Conservation (phyloP, 2,888 invertebrate species). For the Anthophora plumipes region DNA sequence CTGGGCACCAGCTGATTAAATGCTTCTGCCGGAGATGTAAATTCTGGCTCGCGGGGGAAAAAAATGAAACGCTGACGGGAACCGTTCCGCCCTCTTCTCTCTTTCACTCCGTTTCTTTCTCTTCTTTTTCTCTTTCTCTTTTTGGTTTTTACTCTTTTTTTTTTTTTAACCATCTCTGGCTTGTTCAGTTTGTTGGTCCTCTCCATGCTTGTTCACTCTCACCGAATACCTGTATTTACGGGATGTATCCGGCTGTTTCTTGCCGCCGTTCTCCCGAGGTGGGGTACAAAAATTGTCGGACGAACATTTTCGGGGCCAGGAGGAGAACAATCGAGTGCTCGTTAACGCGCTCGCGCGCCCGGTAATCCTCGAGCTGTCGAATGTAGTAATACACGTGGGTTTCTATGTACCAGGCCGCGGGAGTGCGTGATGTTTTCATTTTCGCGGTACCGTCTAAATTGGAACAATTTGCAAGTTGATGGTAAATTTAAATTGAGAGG, state of each 20-base stretch:
- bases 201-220: neutral
- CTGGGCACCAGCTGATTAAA: constrained; percentile 71
- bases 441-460: constrained; percentile 39
- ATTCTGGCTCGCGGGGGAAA: constrained; percentile 63
- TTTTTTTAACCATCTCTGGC: too few species aligned
- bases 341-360: constrained; percentile 17
- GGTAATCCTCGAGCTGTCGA: constrained; percentile 26
- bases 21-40: constrained; percentile 72
- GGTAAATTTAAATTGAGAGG: constrained; percentile 47
- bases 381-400: constrained; percentile 28
- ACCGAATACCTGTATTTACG: constrained; percentile 28
- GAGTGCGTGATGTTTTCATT: constrained; percentile 43
- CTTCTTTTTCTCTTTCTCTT: neutral
- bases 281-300: neutral
- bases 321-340: constrained; percentile 40
- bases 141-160: neutral
- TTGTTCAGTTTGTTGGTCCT: neutral
- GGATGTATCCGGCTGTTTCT: neutral
- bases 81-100: neutral
- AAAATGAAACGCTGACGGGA: constrained; percentile 57
- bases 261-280: too few species aligned
- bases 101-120: neutral
- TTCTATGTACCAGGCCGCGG: neutral
- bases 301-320: neutral
- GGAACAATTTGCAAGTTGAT: constrained; percentile 59